Evolutionary conservation across 2,888 invertebrate species (phyloP), one percentile per base, ranked within the genome.

Genomic region (Aporophyla nigra): DNA sequence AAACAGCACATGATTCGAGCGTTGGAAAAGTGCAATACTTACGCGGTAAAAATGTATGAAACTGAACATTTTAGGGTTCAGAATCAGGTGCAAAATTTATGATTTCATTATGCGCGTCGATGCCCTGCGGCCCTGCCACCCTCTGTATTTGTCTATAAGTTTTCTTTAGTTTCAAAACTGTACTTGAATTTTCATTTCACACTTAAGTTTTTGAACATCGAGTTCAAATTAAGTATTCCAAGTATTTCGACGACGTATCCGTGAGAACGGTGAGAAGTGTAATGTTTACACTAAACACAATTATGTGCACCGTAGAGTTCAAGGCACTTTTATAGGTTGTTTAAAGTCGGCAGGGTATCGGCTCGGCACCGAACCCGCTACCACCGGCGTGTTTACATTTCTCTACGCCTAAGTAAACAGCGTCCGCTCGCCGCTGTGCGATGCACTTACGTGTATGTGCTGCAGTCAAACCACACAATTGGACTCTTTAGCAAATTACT

Each of bases 341-440:
- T 89, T 88, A 86, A 86, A 86, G 88, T 84, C 83, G 78, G 76
- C 82, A 80, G 79, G 78, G 79, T 81, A 86, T 80, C 80, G 87
- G 82, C 63, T 82, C 74, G 73, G 83, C 72, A 84, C 87, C 86
- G 77, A 85, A 92, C 90, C 80, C 82, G 86, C 86, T 89, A 90
- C 88, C 84, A 80, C 76, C 79, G 84, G 78, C 74, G 80, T 94
- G 93, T 94, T 94, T 94, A 93, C 92, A 88, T 89, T 92, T 85
- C 90, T 90, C 89, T 90, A 90, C 89, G 92, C 93, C 92, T 93
- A 93, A 92, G 90, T 91, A 94, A 95, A 95, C 94, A 94, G 66
- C 80, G 84, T 69, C 71, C 71, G 68, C 84, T 76, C 82, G 71
- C 87, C 86, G 86, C 89, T 86, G 67, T 40, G 46, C 78, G 80